Conservation (phyloP, 2,888 invertebrate species). For the Synergus japonicus region DNA sequence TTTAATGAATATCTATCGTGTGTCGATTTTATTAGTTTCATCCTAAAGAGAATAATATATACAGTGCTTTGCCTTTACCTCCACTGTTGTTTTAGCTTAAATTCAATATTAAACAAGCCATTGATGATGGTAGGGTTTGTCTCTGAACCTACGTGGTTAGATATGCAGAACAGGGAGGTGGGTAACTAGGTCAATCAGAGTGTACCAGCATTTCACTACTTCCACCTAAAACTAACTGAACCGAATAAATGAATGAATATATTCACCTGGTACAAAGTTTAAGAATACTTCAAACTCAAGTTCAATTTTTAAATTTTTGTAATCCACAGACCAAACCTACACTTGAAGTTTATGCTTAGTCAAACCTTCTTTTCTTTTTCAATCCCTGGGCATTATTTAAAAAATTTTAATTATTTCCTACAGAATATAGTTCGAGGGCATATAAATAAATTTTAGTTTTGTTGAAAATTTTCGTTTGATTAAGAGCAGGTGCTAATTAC, state of each 20-base stretch:
- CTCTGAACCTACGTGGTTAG: constrained; percentile 64
- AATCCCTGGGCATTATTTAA: too few relatives aligned
- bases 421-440: too few relatives aligned
- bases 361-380: too few relatives aligned
- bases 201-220: constrained; percentile 49
- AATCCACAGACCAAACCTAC: neutral
- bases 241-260: constrained; percentile 55
- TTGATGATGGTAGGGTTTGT: constrained; percentile 47
- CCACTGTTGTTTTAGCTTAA: constrained; percentile 42
- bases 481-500: too few relatives aligned
- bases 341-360: too few relatives aligned
- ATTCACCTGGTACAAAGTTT: constrained; percentile 38
- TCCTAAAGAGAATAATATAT: constrained; percentile 29
- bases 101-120: constrained; percentile 46
- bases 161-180: constrained; percentile 69
- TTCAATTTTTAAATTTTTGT: too few relatives aligned
- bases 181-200: constrained; percentile 65
- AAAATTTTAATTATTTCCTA: too few relatives aligned
- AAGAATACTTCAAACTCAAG: neutral
- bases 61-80: constrained; percentile 9
- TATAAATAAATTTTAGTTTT: too few relatives aligned
- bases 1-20: neutral
- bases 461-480: too few relatives aligned
- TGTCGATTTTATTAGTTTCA: constrained; percentile 1
- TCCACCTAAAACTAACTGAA: constrained; percentile 2